Percentiles rank a stretch among this genome's conserved stretches.
Conservation (phyloP, 2,797 vertebrate species). For the Sebastes taczanowskii region DNA sequence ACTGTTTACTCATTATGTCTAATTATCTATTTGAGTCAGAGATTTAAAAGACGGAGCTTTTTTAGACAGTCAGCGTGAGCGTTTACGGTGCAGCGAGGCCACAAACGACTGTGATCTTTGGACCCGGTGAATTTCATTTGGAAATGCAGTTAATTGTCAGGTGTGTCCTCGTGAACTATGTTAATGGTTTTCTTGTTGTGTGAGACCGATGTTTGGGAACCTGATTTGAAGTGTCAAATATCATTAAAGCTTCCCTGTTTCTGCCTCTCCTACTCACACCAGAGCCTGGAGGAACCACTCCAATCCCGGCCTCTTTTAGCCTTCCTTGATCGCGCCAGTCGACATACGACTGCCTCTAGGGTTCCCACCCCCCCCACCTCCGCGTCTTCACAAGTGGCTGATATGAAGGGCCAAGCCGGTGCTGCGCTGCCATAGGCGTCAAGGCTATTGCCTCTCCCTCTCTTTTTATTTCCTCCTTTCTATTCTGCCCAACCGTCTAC, state of each 20-base stretch:
- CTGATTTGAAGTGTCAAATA: conserved; percentile 48
- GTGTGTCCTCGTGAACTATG: conserved; percentile 17
- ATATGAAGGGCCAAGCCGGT: conserved; percentile 52
- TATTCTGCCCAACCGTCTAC: conserved; percentile 35
- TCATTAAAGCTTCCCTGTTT: conserved; percentile 33
- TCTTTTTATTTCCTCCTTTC: conserved; percentile 40
- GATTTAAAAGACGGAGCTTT: conserved; percentile 44
- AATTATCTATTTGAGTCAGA: conserved; percentile 64
- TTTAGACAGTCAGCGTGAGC: conserved; percentile 17
- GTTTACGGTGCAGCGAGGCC: conserved; percentile 23
- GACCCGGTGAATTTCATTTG: conserved; percentile 39
- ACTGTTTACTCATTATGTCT: conserved; percentile 73
- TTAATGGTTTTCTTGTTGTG: conserved; percentile 36
- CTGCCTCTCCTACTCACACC: not conserved
- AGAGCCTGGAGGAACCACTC: conserved; percentile 28
- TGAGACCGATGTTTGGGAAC: conserved; percentile 32
- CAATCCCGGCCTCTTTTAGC: conserved; percentile 31
- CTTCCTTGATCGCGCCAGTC: conserved; percentile 44
- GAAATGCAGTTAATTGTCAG: conserved; percentile 40
- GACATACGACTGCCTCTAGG: conserved; percentile 54
- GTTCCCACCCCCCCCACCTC: conserved; percentile 2
- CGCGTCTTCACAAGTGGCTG: conserved; percentile 50
- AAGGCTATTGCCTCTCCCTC: conserved; percentile 45
- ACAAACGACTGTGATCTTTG: conserved; percentile 31
- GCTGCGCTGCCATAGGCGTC: conserved; percentile 51